Evolutionary conservation across 2,113 vertebrate genomes (phyloP), one percentile per base, ranked within the genome.

Genomic region (Gnathonemus echidnorhynchus): DNA sequence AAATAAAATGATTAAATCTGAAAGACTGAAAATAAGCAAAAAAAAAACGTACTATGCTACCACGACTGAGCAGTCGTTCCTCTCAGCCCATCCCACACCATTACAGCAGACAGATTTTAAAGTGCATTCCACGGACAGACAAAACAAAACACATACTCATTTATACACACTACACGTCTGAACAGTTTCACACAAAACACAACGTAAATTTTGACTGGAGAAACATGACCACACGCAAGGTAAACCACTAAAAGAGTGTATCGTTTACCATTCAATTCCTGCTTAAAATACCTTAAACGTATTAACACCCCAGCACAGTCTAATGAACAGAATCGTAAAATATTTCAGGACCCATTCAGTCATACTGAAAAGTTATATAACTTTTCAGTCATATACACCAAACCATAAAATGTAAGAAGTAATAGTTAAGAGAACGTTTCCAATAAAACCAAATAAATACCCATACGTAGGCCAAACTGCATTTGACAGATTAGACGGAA

Each of bases 401-500:
- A 87, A 19, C 27, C 48, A 86, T 35, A 53, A 35, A 53, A 53
- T 87, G 31, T 39, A 39, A 15, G 15, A 39, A 39, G 31, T 27
- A 87, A 52, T 4, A 39, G 21, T 27, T 70, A 74, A 39, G 17
- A 74, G 42, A 70, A 42, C 74, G 17, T 39, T 80, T 80, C 58
- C 56, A 48, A 49, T 77, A 56, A 17, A 58, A 35, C 2, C 48
- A 42, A 3, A 46, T n/a, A 70, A 62, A 19, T 49, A 24, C 45
- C 90, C 49, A 15, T 15, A 89, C 2, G 13, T 77, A 53, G 77
- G 50, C 8, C 89, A 90, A 92, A 89, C 17, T 90, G 91, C 92
- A 93, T 92, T 92, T 92, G 92, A 92, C 89, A 93, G 86, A 56
- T 74, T 70, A 10, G 86, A 42, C 42, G 1, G 27, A 39, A 17